phyloP scores from a whole-genome alignment of 2,797 vertebrate species.

The Siniperca undulata region DNA sequence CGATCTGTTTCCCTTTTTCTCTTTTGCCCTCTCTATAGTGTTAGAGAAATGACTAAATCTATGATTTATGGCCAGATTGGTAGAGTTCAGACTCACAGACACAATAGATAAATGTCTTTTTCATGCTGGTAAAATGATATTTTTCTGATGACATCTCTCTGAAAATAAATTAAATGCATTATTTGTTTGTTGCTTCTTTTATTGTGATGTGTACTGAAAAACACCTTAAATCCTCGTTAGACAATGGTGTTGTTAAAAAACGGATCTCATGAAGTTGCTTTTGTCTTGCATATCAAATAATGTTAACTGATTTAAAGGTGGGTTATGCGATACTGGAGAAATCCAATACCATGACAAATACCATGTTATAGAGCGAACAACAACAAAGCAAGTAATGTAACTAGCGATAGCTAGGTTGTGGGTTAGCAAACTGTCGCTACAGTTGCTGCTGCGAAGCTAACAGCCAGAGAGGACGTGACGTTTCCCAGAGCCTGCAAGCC shows the following conservation, averaged over 20 bases:
- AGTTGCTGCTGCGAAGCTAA: too few relatives aligned
- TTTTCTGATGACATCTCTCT: constrained; percentile 1
- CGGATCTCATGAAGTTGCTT: not conserved
- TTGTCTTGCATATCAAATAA: not conserved
- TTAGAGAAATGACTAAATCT: not conserved
- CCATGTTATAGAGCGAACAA: too few relatives aligned
- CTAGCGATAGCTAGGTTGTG: too few relatives aligned
- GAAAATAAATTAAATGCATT: not conserved
- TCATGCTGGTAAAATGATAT: not conserved
- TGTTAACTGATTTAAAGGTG: not conserved
- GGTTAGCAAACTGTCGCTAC: too few relatives aligned
- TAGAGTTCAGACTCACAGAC: constrained; percentile 1
- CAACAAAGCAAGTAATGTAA: too few relatives aligned
- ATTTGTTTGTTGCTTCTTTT: not conserved
- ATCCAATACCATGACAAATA: too few relatives aligned
- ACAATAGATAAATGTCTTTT: not conserved
- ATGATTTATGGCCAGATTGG: not conserved
- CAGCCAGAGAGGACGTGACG: too few relatives aligned
- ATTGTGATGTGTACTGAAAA: not conserved
- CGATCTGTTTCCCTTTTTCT: not conserved
- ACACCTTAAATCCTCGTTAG: not conserved
- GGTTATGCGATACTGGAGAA: too few relatives aligned
- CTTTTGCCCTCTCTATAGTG: not conserved
- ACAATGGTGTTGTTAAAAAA: constrained; percentile 1
- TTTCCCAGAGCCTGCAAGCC: too few relatives aligned